These are phyloP conservation scores for Drosophila pandora DNA, from an alignment of 1,140 invertebrate genomes.

Conservation along the genomic window DNA sequence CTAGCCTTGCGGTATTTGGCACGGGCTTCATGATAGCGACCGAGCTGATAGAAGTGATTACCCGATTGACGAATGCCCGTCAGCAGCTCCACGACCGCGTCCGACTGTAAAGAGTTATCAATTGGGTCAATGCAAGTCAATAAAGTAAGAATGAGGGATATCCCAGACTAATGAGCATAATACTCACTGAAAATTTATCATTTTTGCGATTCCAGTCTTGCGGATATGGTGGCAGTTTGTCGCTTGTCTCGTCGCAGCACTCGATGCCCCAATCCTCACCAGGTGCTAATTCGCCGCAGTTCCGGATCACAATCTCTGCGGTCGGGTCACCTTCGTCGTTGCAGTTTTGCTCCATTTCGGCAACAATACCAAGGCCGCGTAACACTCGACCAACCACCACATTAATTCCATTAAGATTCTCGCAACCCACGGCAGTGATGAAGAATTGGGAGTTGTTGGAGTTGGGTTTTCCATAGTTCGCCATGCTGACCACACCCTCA, in stretches of 20 bases:
- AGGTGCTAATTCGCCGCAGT: conserved; percentile 89
- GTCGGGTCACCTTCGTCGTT: conserved; percentile 86
- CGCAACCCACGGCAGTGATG: conserved; percentile 92
- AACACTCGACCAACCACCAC: conserved; percentile 94
- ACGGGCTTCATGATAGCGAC: conserved; percentile 86
- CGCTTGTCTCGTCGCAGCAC: conserved; percentile 88
- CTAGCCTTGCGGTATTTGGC: conserved; percentile 91
- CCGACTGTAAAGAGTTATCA: conserved; percentile 24
- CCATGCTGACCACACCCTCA: conserved; percentile 93
- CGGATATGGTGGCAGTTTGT: conserved; percentile 90
- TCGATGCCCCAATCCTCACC: conserved; percentile 87
- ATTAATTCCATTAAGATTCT: conserved; percentile 94
- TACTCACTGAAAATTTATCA: conserved; percentile 79
- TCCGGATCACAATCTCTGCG: conserved; percentile 87
- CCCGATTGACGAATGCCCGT: conserved; percentile 89
- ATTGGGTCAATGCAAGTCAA: conserved; percentile 3
- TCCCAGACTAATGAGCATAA: not conserved
- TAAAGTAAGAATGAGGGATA: not conserved
- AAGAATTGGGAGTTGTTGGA: conserved; percentile 98
- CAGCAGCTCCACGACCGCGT: conserved; percentile 51
- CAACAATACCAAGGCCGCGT: conserved; percentile 88
- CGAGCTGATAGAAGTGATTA: conserved; percentile 87
- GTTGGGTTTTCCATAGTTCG: conserved; percentile 92
- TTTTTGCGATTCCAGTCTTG: conserved; percentile 87
- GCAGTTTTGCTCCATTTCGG: conserved; percentile 87